phyloP scores from a whole-genome alignment of 2,888 invertebrate genomes.

The Buathra laborator region DNA sequence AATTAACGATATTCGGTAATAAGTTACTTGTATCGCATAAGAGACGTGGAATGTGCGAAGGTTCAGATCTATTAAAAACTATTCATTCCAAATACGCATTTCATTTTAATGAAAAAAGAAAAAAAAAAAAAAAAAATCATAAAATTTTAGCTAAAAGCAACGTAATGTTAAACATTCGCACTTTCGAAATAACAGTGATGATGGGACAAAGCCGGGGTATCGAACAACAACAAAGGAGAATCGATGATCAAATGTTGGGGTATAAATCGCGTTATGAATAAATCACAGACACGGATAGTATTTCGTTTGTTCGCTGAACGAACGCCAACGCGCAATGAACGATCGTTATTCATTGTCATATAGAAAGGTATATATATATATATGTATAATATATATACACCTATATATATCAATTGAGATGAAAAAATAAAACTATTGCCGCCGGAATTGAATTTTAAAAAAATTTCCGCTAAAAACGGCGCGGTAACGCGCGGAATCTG shows the following conservation, averaged over 20 bases:
- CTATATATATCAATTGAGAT: not conserved
- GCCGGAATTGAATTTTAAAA: not conserved
- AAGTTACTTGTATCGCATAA: constrained; percentile 22
- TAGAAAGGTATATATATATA: not conserved
- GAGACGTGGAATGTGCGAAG: constrained; percentile 20
- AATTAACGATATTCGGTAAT: not conserved
- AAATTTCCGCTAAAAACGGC: not conserved
- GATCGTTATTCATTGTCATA: not conserved
- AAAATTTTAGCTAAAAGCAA: constrained; percentile 17
- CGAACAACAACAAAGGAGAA: constrained; percentile 20
- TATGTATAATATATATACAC: not conserved
- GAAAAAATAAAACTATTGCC: not conserved
- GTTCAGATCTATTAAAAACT: constrained; percentile 4
- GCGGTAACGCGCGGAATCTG: constrained; percentile 18
- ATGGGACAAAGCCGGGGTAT: constrained; percentile 44
- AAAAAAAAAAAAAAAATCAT: constrained; percentile 1
- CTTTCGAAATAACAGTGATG: constrained; percentile 44
- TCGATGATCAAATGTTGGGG: constrained; percentile 32
- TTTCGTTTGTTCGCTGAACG: not conserved
- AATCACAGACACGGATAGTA: constrained; percentile 13
- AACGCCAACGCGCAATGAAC: not conserved
- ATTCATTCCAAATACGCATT: constrained; percentile 23
- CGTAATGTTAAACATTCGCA: constrained; percentile 53
- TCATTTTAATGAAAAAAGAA: constrained; percentile 14
- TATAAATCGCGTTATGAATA: constrained; percentile 25